Evolutionary conservation across 2,797 vertebrate species (phyloP).

Genomic region (Spinus pinus): DNA sequence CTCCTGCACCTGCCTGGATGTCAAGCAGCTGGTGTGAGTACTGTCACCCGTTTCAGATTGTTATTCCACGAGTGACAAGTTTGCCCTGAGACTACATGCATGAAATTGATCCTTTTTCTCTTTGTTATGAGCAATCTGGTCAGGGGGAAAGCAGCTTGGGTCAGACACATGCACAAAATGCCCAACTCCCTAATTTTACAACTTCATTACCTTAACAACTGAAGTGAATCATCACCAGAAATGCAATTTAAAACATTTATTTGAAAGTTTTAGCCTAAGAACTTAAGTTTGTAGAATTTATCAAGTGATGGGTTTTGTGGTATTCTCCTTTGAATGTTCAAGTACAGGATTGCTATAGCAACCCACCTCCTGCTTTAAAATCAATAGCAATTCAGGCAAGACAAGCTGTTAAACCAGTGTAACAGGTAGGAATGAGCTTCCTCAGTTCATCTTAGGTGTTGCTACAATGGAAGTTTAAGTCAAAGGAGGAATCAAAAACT

Average conservation of each 20-base stretch:
- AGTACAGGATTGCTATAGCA: conserved; percentile 31
- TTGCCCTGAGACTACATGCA: conserved; percentile 50
- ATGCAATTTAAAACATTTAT: neutral
- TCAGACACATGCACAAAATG: neutral
- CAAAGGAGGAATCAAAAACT: neutral
- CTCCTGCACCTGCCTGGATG: conserved; percentile 73
- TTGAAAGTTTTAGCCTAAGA: neutral
- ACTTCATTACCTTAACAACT: neutral
- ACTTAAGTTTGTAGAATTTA: neutral
- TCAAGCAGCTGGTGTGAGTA: conserved; percentile 67
- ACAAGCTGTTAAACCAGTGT: conserved; percentile 28
- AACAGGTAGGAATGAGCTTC: neutral
- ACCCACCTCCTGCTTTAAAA: conserved; percentile 23
- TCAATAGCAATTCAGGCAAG: conserved; percentile 50
- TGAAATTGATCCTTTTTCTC: conserved; percentile 43
- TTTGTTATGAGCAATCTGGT: conserved; percentile 41
- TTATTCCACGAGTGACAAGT: conserved; percentile 57
- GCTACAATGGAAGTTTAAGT: neutral
- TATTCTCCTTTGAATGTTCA: neutral
- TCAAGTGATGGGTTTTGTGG: neutral
- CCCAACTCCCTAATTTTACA: neutral
- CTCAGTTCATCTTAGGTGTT: neutral
- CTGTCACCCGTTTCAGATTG: conserved; percentile 61
- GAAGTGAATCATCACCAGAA: neutral
- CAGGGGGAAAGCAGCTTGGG: neutral